Evolutionary conservation across 2,113 vertebrate genomes (phyloP), one percentile per base, ranked within the genome.

Genomic region (Ammodytes marinus): DNA sequence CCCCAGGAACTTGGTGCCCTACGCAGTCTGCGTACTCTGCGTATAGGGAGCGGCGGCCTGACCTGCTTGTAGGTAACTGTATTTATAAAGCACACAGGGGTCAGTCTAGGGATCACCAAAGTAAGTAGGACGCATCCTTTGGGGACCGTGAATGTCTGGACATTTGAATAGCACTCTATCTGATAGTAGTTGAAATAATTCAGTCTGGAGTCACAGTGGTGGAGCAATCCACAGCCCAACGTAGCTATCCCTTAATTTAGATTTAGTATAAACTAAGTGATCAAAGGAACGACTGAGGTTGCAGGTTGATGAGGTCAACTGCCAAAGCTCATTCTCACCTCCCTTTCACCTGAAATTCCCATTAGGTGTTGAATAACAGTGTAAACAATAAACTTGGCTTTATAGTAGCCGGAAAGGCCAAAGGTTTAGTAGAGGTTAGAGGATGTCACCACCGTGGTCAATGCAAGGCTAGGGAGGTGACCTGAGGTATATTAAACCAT

Each of bases 381-480:
- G 72, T 75, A 64, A 89, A 88, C 85, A 88, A 46, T 84, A 73
- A 90, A 59, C 14, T 43, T 52, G 43, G 52, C 45, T 83, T 76
- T 66, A 73, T 40, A 74, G 73, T 17, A 37, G 83, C 71, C 90
- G 77, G 39, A 0, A 27, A 19, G 81, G 67, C 49, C 6, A 90
- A 86, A 84, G 88, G 88, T 89, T 89, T 79, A 84, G 52, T 54
- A n/a, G 72, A 77, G 76, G 70, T 88, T 69, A 88, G 75, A 7
- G 47, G 86, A 73, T 79, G 69, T 72, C 75, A 37, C 57, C 50
- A 39, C 27, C 59, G 53, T 77, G 74, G 69, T 80, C 69, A 82
- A 2, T 59, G 55, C 64, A 55, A 61, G 69, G 68, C 50, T 12
- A 39, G 8, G 80, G 65, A 68, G 65, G 53, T 88, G 82, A 89